phyloP scores from a whole-genome alignment of 2,113 vertebrate species.

The Stomatorhinus ivindoensis region DNA sequence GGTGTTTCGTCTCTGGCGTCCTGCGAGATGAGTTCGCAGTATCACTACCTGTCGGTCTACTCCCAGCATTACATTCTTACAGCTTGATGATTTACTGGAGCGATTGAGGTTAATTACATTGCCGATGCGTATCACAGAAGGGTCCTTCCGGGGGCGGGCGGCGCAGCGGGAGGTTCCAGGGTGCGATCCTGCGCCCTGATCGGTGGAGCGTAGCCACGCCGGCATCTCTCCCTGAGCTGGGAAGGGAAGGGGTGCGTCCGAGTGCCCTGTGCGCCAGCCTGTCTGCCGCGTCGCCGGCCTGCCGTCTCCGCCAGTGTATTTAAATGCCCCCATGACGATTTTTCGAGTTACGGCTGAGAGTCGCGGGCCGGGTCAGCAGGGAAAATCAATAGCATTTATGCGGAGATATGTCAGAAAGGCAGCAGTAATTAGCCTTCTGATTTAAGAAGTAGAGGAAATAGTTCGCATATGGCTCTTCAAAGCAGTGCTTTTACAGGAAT shows the following conservation, averaged over 20 bases:
- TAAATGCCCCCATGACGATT: conserved; percentile 17
- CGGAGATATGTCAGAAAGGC: conserved; percentile 59
- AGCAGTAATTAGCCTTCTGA: conserved; percentile 56
- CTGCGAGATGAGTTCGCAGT: background rate
- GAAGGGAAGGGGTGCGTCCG: background rate
- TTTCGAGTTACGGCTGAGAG: conserved; percentile 30
- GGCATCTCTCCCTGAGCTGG: background rate
- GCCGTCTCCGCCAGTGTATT: background rate
- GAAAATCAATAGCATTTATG: conserved; percentile 59
- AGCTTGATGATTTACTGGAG: background rate
- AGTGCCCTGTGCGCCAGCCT: background rate
- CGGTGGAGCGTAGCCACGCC: background rate
- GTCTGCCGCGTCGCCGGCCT: background rate
- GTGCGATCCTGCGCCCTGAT: background rate
- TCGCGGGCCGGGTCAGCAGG: conserved; percentile 34
- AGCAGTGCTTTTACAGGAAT: conserved; percentile 50
- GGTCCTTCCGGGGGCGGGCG: background rate
- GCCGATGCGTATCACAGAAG: background rate
- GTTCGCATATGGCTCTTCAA: conserved; percentile 63
- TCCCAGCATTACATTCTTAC: background rate
- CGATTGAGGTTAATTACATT: background rate
- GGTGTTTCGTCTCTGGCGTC: background rate
- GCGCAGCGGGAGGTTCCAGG: background rate
- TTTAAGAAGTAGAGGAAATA: conserved; percentile 49
- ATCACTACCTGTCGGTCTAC: background rate